These are phyloP conservation scores for Archilochus colubris DNA, from an alignment of 2,113 vertebrate genomes.

Conservation along the genomic window DNA sequence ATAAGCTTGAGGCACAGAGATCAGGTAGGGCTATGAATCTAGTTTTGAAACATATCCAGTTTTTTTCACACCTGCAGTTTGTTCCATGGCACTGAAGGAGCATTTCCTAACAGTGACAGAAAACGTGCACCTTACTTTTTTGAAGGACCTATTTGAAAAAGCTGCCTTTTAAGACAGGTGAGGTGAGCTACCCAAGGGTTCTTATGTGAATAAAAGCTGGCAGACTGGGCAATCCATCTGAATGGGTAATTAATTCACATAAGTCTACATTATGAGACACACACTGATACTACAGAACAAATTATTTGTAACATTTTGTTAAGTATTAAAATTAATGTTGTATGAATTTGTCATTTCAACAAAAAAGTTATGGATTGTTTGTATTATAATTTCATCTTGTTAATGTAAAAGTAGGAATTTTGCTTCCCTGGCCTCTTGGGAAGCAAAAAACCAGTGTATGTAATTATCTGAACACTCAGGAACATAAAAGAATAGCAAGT, in stretches of 20 bases:
- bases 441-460: constrained; percentile 76
- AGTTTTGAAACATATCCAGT: not conserved
- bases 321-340: constrained; percentile 79
- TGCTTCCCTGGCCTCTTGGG: constrained; percentile 77
- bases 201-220: constrained; percentile 2
- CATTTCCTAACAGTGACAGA: not conserved
- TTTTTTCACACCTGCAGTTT: not conserved
- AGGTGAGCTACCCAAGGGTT: not conserved
- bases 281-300: constrained; percentile 37
- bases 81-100: not conserved
- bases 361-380: constrained; percentile 74
- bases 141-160: constrained; percentile 12
- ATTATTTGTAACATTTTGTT: constrained; percentile 78
- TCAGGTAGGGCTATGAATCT: not conserved
- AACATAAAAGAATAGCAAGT: constrained; percentile 82
- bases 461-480: constrained; percentile 82
- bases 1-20: not conserved
- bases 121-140: constrained; percentile 27
- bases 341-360: constrained; percentile 77
- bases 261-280: constrained; percentile 27
- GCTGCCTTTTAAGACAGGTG: not conserved
- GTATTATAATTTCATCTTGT: constrained; percentile 83
- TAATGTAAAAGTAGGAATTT: constrained; percentile 78
- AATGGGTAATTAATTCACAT: constrained; percentile 73
- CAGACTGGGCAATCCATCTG: constrained; percentile 18